phyloP scores from a whole-genome alignment of 2,797 vertebrate species.

The Lates japonicus region DNA sequence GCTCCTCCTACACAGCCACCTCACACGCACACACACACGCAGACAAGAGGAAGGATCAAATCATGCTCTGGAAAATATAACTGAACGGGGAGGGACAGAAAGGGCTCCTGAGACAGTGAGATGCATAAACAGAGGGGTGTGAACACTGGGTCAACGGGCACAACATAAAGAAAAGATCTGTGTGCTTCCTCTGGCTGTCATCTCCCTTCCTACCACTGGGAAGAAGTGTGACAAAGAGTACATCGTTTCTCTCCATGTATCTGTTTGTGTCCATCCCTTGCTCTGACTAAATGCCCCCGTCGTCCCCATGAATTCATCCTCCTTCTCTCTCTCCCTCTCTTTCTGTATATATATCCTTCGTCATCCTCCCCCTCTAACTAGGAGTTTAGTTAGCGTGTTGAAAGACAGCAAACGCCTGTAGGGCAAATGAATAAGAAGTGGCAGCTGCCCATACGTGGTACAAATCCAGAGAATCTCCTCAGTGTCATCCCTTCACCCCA shows the following conservation, averaged over 20 bases:
- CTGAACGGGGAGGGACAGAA: slow-evolving; percentile 8
- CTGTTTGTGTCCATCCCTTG: slow-evolving; percentile 68
- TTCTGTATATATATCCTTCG: slow-evolving; percentile 43
- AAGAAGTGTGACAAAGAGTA: slow-evolving; percentile 76
- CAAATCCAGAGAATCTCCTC: slow-evolving; percentile 63
- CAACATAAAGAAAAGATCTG: slow-evolving; percentile 76
- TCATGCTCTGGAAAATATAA: slow-evolving; percentile 43
- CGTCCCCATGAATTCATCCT: slow-evolving; percentile 52
- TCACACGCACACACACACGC: slow-evolving; percentile 47
- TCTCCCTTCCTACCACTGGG: slow-evolving; percentile 72
- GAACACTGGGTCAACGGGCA: slow-evolving; percentile 59
- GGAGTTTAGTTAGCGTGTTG: slow-evolving; percentile 64
- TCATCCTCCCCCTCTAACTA: slow-evolving; percentile 59
- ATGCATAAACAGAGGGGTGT: slow-evolving; percentile 61
- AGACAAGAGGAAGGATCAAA: slow-evolving; percentile 50
- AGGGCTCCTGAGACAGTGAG: slow-evolving; percentile 38
- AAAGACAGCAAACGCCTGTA: slow-evolving; percentile 76
- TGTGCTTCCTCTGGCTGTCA: slow-evolving; percentile 67
- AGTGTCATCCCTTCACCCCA: slow-evolving; percentile 55
- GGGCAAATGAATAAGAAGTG: slow-evolving; percentile 75
- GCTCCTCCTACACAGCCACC: too few relatives aligned
- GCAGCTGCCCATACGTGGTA: slow-evolving; percentile 73
- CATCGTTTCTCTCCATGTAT: slow-evolving; percentile 74
- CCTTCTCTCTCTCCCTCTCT: slow-evolving; percentile 10
- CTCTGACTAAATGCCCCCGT: slow-evolving; percentile 55